Conservation (phyloP, 2,888 invertebrate genomes). For the Spodoptera exigua region DNA sequence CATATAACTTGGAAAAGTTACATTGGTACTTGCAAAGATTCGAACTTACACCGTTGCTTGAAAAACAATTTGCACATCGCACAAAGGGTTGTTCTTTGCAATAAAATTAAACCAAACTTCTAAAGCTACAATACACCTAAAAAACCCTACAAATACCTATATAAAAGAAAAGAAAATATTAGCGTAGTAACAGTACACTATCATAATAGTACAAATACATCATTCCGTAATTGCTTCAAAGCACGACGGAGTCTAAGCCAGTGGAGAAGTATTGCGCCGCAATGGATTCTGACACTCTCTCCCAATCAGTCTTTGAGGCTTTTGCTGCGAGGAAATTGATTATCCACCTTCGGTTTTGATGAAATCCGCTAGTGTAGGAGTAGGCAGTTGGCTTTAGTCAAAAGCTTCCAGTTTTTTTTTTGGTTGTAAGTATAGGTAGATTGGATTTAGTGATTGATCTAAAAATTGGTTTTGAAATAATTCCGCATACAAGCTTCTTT, state of each 20-base stretch:
- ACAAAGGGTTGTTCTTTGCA: no score
- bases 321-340: conserved; percentile 54
- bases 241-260: conserved; percentile 32
- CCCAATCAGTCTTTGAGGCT: conserved; percentile 61
- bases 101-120: no score
- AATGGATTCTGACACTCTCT: conserved; percentile 51
- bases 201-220: conserved; percentile 17
- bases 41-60: no score
- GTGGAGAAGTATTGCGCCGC: conserved; percentile 53
- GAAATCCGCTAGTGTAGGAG: no score
- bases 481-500: no score
- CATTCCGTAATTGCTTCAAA: conserved; percentile 29
- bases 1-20: no score
- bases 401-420: conserved; percentile 32
- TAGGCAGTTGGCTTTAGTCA: conserved; percentile 36
- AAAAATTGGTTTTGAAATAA: no score
- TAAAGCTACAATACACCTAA: no score
- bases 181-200: background rate
- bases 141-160: background rate
- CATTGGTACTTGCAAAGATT: no score
- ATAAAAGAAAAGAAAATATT: no score
- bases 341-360: conserved; percentile 60
- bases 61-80: no score
- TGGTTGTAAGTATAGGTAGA: conserved; percentile 1
- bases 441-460: conserved; percentile 15